Percentiles rank a stretch among this genome's conserved stretches.
Evolutionary conservation across 2,113 vertebrate genomes (phyloP).

Genomic region (Aspiorhynchus laticeps): DNA sequence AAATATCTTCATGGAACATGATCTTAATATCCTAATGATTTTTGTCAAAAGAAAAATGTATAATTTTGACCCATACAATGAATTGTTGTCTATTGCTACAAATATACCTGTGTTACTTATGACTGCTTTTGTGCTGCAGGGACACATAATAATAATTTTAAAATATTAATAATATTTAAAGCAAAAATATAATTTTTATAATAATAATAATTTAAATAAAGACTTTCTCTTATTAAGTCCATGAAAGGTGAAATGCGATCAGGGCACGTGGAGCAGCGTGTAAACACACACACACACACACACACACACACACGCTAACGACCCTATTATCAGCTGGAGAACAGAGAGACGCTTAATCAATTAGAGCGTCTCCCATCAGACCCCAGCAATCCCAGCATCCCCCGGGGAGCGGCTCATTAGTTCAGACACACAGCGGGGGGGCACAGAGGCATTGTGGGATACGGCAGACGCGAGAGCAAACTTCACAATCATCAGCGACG

Average conservation of each 20-base stretch:
- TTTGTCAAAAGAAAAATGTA: no score
- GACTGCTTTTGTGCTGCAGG: no score
- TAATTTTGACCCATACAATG: no score
- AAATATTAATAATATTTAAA: neutral
- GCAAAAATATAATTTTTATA: neutral
- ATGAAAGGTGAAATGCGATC: neutral
- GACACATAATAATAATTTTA: no score
- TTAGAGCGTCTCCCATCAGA: neutral
- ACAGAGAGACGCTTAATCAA: conserved; percentile 5
- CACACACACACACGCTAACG: neutral
- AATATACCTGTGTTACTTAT: no score
- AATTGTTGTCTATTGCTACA: no score
- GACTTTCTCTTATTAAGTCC: no score
- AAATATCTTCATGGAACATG: no score
- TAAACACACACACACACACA: no score
- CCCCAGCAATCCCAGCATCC: neutral
- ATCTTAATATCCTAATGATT: no score
- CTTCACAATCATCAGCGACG: neutral
- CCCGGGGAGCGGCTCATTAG: neutral
- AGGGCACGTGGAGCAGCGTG: no score
- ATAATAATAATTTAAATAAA: neutral
- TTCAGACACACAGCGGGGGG: neutral
- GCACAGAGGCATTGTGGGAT: neutral
- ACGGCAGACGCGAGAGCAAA: neutral
- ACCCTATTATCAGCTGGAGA: conserved; percentile 14